Evolutionary conservation across 2,113 vertebrate species (phyloP).

Genomic region (Erpornis zantholeuca): DNA sequence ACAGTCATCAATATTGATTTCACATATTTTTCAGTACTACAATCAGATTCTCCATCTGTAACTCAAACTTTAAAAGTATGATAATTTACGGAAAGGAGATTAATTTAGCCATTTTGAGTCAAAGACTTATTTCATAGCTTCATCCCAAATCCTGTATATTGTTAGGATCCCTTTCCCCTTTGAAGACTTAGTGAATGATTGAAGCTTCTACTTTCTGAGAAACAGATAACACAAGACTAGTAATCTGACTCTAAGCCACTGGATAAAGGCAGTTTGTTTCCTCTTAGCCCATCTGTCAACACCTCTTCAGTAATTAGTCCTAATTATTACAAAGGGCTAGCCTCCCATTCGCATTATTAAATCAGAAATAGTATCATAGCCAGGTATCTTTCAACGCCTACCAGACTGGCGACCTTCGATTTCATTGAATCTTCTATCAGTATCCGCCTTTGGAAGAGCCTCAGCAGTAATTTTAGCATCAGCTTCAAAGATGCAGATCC

Average conservation of each 20-base stretch:
- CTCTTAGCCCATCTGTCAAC: constrained; percentile 97
- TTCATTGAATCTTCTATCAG: constrained; percentile 97
- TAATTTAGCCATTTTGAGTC: constrained; percentile 74
- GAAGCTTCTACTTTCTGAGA: constrained; percentile 89
- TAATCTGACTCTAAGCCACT: constrained; percentile 99
- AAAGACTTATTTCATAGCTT: constrained; percentile 80
- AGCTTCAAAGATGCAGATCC: constrained; percentile 88
- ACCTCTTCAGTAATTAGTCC: constrained; percentile 99
- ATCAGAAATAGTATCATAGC: constrained; percentile 94
- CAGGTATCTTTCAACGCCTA: constrained; percentile 93
- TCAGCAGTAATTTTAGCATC: constrained; percentile 80
- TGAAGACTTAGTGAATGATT: constrained; percentile 86
- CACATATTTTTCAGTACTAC: not conserved
- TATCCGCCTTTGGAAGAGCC: constrained; percentile 74
- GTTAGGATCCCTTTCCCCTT: constrained; percentile 76
- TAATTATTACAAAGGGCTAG: constrained; percentile 99
- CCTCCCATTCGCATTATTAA: constrained; percentile 99
- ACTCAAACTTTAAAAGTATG: constrained; percentile 72
- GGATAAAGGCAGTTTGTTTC: constrained; percentile 99
- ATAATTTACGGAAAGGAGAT: constrained; percentile 80
- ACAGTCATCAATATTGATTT: not conserved
- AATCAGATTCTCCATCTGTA: constrained; percentile 65
- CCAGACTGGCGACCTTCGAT: constrained; percentile 93
- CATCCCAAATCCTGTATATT: constrained; percentile 76
- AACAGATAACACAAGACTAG: constrained; percentile 95